Percentiles rank a stretch among this genome's conserved stretches.
Evolutionary conservation across 2,888 invertebrate genomes (phyloP).

Genomic region (Lordiphosa fenestrarum): DNA sequence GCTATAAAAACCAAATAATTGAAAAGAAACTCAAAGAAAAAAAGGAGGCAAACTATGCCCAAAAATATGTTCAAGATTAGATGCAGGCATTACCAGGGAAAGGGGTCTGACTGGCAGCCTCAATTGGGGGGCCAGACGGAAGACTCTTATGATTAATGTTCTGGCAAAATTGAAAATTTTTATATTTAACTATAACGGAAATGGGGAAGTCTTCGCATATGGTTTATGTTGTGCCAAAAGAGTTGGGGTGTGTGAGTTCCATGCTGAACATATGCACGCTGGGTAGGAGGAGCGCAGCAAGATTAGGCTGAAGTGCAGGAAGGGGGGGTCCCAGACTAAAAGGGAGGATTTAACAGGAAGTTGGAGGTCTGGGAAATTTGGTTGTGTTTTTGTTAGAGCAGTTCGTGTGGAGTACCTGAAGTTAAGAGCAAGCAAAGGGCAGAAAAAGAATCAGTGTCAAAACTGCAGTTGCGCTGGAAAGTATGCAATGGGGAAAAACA

Average conservation of each 20-base stretch:
- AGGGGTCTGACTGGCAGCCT: slow-evolving; percentile 53
- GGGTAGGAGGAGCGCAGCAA: slow-evolving; percentile 41
- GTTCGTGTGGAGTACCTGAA: too few relatives aligned
- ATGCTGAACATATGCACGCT: slow-evolving; percentile 9
- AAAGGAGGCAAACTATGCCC: slow-evolving; percentile 38
- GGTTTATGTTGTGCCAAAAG: slow-evolving; percentile 69
- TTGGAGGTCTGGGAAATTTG: slow-evolving; percentile 22
- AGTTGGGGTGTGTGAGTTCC: slow-evolving; percentile 52
- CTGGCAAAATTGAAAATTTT: slow-evolving; percentile 69
- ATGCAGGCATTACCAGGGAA: slow-evolving; percentile 44
- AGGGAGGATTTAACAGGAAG: slow-evolving; percentile 27
- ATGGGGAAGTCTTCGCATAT: slow-evolving; percentile 64
- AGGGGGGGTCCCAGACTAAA: background rate
- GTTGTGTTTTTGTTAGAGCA: too few relatives aligned
- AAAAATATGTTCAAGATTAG: slow-evolving; percentile 69
- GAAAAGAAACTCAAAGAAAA: slow-evolving; percentile 41
- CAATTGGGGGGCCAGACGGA: slow-evolving; percentile 41
- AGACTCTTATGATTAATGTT: slow-evolving; percentile 65
- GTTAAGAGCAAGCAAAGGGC: too few relatives aligned
- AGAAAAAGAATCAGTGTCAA: too few relatives aligned
- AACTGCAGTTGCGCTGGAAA: too few relatives aligned
- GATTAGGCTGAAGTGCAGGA: slow-evolving; percentile 41
- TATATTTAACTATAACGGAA: slow-evolving; percentile 53
- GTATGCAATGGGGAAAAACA: too few relatives aligned
- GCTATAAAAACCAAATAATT: slow-evolving; percentile 69